phyloP scores from a whole-genome alignment of 2,797 vertebrate genomes.

The Cossypha niveicapilla region DNA sequence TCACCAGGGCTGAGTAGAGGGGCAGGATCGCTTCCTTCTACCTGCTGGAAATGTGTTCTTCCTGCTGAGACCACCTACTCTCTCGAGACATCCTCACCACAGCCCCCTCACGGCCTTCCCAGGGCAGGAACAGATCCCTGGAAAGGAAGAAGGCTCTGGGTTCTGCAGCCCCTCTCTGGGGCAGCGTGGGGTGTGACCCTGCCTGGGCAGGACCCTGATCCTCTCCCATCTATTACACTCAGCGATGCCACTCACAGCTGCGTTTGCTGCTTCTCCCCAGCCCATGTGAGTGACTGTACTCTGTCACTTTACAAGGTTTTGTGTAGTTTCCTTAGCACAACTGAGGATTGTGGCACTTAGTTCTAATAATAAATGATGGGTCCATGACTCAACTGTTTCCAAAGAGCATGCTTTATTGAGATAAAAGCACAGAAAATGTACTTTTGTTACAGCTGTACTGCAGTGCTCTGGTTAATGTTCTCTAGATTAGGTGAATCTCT shows the following conservation, averaged over 20 bases:
- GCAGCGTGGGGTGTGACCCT: fast-evolving
- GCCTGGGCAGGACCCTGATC: fast-evolving
- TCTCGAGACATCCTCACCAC: fast-evolving
- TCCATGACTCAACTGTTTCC: fast-evolving
- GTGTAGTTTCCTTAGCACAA: fast-evolving
- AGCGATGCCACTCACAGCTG: fast-evolving
- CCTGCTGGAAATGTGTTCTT: not conserved
- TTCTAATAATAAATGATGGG: not conserved
- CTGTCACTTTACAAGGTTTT: not conserved
- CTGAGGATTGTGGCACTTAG: not conserved
- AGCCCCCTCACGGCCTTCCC: fast-evolving
- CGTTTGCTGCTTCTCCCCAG: not conserved
- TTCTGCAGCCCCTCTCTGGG: not conserved
- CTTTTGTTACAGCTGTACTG: not conserved
- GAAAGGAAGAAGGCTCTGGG: no score
- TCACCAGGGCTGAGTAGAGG: not conserved
- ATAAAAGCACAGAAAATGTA: not conserved
- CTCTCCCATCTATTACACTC: fast-evolving
- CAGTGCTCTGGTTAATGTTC: not conserved
- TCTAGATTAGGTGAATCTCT: not conserved
- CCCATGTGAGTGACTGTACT: fast-evolving
- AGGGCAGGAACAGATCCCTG: fast-evolving
- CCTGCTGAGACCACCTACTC: fast-evolving
- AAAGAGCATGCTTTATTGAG: not conserved
- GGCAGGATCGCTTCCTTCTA: not conserved